A percentile compares a stretch with the other conserved stretches of the same genome.
Evolutionary conservation across 2,797 vertebrate species (phyloP).

Genomic region (Pipistrellus pygmaeus): DNA sequence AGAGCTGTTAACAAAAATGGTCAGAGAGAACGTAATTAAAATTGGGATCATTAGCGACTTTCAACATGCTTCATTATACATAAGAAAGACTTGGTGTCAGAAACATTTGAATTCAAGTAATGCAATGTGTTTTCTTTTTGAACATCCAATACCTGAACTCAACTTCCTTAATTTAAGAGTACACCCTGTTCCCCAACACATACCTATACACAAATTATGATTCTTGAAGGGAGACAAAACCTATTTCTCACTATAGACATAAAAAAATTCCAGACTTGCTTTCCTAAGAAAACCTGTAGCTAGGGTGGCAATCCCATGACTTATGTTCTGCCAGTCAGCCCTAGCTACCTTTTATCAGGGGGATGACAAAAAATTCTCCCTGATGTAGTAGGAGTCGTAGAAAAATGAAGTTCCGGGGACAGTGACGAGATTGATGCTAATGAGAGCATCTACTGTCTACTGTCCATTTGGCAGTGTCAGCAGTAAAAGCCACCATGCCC

Average conservation of each 20-base stretch:
- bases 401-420: neutral
- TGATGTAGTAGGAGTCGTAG: neutral
- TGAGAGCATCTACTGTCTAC: neutral
- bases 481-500: neutral
- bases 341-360: neutral
- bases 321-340: neutral
- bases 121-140: conserved; percentile 43
- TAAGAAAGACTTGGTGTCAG: neutral
- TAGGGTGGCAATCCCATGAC: neutral
- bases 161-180: conserved; percentile 7
- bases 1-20: neutral
- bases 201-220: neutral
- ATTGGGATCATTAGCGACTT: neutral
- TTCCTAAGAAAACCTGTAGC: neutral
- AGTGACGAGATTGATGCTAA: neutral
- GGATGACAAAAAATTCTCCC: neutral
- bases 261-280: conserved; percentile 35
- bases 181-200: neutral
- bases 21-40: conserved; percentile 9
- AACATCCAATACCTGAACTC: neutral
- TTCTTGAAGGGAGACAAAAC: neutral
- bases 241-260: neutral
- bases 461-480: neutral
- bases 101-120: neutral
- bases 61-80: neutral